Conservation (phyloP, 1,140 invertebrate genomes). For the Drosophila hydei region DNA sequence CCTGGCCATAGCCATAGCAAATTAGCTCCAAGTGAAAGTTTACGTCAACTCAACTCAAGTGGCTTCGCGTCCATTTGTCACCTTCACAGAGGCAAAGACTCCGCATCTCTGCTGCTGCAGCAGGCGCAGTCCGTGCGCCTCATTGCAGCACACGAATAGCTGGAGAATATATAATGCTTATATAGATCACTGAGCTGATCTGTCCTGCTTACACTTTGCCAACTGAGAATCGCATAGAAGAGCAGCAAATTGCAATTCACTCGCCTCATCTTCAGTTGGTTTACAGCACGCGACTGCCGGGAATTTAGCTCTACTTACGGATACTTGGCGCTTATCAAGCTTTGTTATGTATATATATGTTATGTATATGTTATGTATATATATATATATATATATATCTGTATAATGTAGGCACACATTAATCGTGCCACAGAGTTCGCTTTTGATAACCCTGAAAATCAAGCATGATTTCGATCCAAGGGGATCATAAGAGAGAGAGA, state of each 20-base stretch:
- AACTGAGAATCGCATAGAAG: background rate
- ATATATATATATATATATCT: too few species aligned
- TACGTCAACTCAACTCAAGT: conserved; percentile 39
- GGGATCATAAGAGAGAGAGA: too few species aligned
- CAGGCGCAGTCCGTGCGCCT: background rate
- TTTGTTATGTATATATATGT: too few species aligned
- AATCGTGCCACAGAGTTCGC: too few species aligned
- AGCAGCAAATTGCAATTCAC: background rate
- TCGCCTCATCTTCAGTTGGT: background rate
- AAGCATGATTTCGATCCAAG: too few species aligned
- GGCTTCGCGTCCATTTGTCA: conserved; percentile 29
- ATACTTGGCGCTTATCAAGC: conserved; percentile 19
- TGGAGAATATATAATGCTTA: background rate
- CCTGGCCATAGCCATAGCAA: conserved; percentile 31
- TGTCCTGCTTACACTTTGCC: background rate
- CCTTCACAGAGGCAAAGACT: background rate
- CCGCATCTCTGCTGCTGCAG: conserved; percentile 19
- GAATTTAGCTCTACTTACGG: background rate
- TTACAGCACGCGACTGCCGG: background rate
- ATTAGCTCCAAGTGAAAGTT: conserved; percentile 44
- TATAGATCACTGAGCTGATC: background rate
- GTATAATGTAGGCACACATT: too few species aligned
- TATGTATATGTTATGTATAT: too few species aligned
- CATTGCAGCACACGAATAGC: background rate
- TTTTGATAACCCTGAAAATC: too few species aligned